phyloP scores from a whole-genome alignment of 2,797 vertebrate genomes.

The Syngnathus rostellatus region DNA sequence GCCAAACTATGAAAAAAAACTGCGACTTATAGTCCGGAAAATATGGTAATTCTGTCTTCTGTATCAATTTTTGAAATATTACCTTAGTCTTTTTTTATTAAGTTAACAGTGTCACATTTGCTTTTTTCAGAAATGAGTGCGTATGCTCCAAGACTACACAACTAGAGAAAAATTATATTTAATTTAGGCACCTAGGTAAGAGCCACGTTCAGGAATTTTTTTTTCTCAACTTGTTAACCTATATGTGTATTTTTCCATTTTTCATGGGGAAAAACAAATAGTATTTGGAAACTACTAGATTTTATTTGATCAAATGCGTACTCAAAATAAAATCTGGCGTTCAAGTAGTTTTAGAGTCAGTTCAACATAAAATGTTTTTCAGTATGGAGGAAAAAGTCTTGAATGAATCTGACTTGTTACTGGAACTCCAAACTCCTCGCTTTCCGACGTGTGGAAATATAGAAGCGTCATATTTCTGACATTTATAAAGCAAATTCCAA shows the following conservation, averaged over 20 bases:
- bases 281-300: background rate
- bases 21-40: no score
- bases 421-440: background rate
- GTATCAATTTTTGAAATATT: background rate
- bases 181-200: background rate
- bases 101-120: background rate
- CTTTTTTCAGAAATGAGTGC: background rate
- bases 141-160: background rate
- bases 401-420: background rate
- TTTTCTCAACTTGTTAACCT: background rate
- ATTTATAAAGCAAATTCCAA: background rate
- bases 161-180: no score
- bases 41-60: background rate
- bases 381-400: no score
- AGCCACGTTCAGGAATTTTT: background rate
- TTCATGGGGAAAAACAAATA: background rate
- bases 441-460: constrained; percentile 5
- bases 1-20: no score
- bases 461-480: background rate
- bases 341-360: background rate
- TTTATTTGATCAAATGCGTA: no score
- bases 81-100: background rate
- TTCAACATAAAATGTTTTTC: no score
- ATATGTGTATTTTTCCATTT: background rate
- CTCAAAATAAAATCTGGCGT: background rate